These are phyloP conservation scores for Drosophila simulans DNA, from an alignment of 1,140 invertebrate genomes.

Conservation along the genomic window DNA sequence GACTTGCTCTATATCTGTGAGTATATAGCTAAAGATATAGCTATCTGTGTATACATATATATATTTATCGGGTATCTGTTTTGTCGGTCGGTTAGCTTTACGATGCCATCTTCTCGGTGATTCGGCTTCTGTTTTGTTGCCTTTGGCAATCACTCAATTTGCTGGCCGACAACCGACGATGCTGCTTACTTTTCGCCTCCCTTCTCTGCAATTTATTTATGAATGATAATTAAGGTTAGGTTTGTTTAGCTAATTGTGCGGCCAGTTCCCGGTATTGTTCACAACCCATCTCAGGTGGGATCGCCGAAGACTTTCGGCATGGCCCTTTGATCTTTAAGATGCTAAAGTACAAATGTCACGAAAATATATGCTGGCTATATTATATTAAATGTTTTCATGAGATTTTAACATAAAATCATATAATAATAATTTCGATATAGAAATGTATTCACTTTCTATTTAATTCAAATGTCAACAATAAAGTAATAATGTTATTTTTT, in stretches of 20 bases:
- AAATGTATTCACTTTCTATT: no score
- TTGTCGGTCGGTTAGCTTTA: constrained; percentile 32
- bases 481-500: no score
- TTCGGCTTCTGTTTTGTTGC: constrained; percentile 41
- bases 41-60: constrained; percentile 11
- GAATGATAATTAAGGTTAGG: constrained; percentile 43
- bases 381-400: no score
- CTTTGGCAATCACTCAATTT: constrained; percentile 52
- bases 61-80: constrained; percentile 25
- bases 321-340: constrained; percentile 1
- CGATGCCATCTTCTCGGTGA: constrained; percentile 11
- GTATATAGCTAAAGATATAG: constrained; percentile 7
- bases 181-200: constrained; percentile 4
- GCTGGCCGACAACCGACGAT: background rate
- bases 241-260: constrained; percentile 55
- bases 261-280: constrained; percentile 17
- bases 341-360: background rate
- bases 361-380: background rate
- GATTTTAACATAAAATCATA: no score
- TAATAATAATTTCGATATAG: no score
- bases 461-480: no score
- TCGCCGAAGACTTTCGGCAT: background rate
- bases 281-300: background rate
- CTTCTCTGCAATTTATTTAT: constrained; percentile 11
- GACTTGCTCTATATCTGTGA: constrained; percentile 27